Base-by-base conservation (phyloP, 2,113 vertebrate species). In the Alaudala cheleensis region DNA sequence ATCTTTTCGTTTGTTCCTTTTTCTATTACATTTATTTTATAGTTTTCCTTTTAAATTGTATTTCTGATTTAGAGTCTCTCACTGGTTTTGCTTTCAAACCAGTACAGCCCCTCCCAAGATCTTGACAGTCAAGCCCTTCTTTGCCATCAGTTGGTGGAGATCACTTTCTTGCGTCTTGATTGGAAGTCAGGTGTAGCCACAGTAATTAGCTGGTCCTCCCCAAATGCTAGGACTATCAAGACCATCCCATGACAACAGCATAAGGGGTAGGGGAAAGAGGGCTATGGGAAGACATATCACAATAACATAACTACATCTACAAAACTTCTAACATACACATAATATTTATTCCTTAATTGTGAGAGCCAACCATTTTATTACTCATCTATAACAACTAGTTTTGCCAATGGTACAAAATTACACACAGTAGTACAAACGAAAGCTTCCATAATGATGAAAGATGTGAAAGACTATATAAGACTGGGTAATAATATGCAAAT, bases 401-500 rank as follows among this genome's bases (percentile, higher is more conserved):
- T 90, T 90, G 37, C 70, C 73, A 88, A 17, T 80, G 71, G 15
- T 86, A 76, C 45, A 65, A 61, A 88, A 95, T 95, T 82, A 77
- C 66, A 39, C 40, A 42, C 14, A 82, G 65, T 74, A 74, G 31
- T 47, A 92, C 64, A 88, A 86, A 83, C 45, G 39, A 91, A 92
- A 86, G 56, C 90, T 87, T 92, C 81, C 8, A 20, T 60, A 79
- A 40, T 74, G 57, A 85, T 86, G 65, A 87, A 91, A 95, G 73
- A 70, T 85, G 53, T 56, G 37, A 88, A 92, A 81, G 47, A 62
- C 50, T 67, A 31, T 70, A 17, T n/a, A 25, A 88, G 33, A 42
- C 92, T 93, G 22, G 25, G 31, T 94, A 93, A 88, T 90, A 80
- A 80, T 29, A 90, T 34, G 66, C 28, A 80, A 82, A 88, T 90